These are phyloP conservation scores for Mylabris sibirica DNA, from an alignment of 2,888 invertebrate genomes.

Conservation along the genomic window DNA sequence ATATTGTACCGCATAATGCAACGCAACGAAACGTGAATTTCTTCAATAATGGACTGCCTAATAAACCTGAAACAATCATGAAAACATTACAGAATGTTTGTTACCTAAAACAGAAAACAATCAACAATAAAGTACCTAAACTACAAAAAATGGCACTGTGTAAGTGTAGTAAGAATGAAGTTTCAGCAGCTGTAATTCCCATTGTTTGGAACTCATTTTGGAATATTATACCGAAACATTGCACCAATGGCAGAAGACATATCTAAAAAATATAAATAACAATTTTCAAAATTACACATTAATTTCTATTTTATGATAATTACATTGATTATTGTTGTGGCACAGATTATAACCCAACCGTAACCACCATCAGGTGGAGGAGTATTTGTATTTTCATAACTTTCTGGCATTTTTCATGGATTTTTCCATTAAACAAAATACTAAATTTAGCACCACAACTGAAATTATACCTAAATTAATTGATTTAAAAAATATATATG, in stretches of 20 bases:
- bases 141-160: slow-evolving; percentile 59
- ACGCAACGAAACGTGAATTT: slow-evolving; percentile 58
- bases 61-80: slow-evolving; percentile 52
- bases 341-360: slow-evolving; percentile 63
- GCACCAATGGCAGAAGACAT: slow-evolving; percentile 56
- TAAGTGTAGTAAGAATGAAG: slow-evolving; percentile 60
- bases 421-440: neutral
- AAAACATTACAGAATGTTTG: neutral
- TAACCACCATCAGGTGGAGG: slow-evolving; percentile 62
- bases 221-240: slow-evolving; percentile 61
- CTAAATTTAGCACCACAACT: neutral
- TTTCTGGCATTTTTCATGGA: neutral
- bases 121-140: slow-evolving; percentile 53
- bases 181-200: slow-evolving; percentile 58
- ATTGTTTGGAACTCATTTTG: slow-evolving; percentile 55
- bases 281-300: neutral
- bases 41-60: slow-evolving; percentile 61
- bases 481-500: no score
- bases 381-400: neutral
- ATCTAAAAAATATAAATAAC: slow-evolving; percentile 50
- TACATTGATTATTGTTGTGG: slow-evolving; percentile 60
- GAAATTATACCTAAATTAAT: no score
- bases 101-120: no score
- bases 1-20: slow-evolving; percentile 56
- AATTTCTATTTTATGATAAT: neutral